These are phyloP conservation scores for Ophion ventricosus DNA, from an alignment of 2,888 invertebrate species.

Conservation along the genomic window DNA sequence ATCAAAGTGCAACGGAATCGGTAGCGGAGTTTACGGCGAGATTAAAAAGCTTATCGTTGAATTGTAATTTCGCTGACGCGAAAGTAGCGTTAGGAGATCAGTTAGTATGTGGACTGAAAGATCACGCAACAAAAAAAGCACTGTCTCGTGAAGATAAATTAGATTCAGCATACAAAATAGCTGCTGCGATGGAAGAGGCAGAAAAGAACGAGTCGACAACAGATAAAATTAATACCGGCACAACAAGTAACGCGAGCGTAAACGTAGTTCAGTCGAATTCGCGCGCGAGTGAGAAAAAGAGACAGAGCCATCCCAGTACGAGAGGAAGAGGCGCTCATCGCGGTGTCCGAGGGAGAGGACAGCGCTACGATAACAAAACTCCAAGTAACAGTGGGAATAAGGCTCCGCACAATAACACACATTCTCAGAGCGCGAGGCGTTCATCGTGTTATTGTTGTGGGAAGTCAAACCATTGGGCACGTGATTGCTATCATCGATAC, in stretches of 20 bases:
- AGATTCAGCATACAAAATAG: conserved; percentile 42
- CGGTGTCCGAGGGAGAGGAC: conserved; percentile 10
- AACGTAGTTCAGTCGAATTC: conserved; percentile 47
- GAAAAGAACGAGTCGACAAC: conserved; percentile 38
- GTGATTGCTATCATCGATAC: conserved; percentile 31
- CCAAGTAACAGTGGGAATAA: neutral
- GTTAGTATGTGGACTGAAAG: conserved; percentile 52
- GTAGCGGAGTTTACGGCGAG: conserved; percentile 48
- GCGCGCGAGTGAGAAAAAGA: conserved; percentile 44
- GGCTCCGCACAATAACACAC: neutral
- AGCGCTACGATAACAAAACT: conserved; percentile 1
- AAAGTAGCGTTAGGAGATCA: conserved; percentile 64
- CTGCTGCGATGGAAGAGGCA: conserved; percentile 32
- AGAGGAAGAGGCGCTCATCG: conserved; percentile 42
- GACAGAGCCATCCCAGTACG: conserved; percentile 31
- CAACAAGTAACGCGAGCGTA: conserved; percentile 16
- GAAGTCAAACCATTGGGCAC: conserved; percentile 38
- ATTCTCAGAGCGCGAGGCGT: neutral
- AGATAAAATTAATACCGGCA: conserved; percentile 16
- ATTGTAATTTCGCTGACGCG: conserved; percentile 61
- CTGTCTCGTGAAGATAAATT: conserved; percentile 41
- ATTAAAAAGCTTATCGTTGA: conserved; percentile 54
- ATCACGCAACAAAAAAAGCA: conserved; percentile 19
- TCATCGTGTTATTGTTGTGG: conserved; percentile 48
- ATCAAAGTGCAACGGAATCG: conserved; percentile 24